Evolutionary conservation across 2,113 vertebrate species (phyloP), one percentile per base, ranked within the genome.

Genomic region (Pogonocichla stellata): DNA sequence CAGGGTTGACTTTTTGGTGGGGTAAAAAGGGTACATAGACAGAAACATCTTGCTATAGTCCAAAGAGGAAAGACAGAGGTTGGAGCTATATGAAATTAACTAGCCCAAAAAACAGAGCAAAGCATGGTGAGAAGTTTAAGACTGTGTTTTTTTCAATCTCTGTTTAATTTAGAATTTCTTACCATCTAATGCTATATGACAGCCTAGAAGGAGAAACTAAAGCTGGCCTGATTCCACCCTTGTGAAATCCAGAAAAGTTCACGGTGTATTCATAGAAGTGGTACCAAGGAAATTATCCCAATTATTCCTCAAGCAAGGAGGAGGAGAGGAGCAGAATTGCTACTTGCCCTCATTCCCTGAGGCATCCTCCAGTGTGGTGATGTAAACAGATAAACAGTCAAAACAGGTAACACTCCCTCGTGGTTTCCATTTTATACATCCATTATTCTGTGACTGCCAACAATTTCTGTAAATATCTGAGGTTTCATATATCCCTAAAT

Each of bases 311-410:
- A 86, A 18, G 56, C 9, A 51, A 62, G 26, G 10, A 62, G 33
- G 13, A 85, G 8, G 17, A 88, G 10, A 83, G 12, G 34, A 70
- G 36, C 60, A 83, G 42, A 83, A 53, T 19, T 74, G 40, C 14
- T 71, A 9, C 26, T 23, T 14, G 1, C 8, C 60, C 65, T 47
- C 11, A 1, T 64, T 73, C 19, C 65, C 57, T 62, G 29, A 73
- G 72, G 54, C 16, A 58, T 47, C 18, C 12, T 86, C 40, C 25
- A n/a, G 22, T 8, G 2, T 58, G 24, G 36, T 18, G 85, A 31
- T 0, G 0, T 45, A 42, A 48, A 53, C 66, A 31, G 12, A 0
- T 40, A 42, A 48, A 53, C 66, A 31, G 14, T 64, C 48, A 40
- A 86, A 92, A 71, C 8, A 54, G 14, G 3, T 24, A 43, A 33